Percentiles rank a stretch among this genome's conserved stretches.
phyloP scores from a whole-genome alignment of 37 sponge, comb jelly and placozoan genomes.

The Diacarnus erythraeanus region DNA sequence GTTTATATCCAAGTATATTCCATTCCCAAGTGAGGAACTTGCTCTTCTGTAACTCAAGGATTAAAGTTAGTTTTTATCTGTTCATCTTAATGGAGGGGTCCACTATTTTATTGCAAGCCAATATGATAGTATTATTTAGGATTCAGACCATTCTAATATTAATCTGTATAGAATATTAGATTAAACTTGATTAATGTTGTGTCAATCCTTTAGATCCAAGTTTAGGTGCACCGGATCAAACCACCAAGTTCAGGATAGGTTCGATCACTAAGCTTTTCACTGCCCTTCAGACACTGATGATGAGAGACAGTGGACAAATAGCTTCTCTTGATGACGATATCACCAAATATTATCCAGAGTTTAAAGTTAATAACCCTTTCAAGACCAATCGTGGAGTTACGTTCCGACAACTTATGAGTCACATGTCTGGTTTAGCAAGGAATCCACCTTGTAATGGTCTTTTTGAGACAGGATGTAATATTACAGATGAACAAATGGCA shows the following conservation, averaged over 20 bases:
- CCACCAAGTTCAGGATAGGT: slow-evolving; percentile 75
- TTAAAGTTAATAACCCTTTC: slow-evolving; percentile 62
- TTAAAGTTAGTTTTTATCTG: background rate
- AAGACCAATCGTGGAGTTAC: slow-evolving; percentile 63
- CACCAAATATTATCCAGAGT: slow-evolving; percentile 42
- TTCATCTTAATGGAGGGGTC: too few relatives aligned
- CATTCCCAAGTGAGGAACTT: too few relatives aligned
- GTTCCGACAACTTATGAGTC: slow-evolving; percentile 68
- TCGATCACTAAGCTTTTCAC: slow-evolving; percentile 77
- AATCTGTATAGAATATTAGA: background rate
- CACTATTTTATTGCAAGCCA: too few relatives aligned
- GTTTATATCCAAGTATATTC: too few relatives aligned
- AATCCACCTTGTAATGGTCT: slow-evolving; percentile 55
- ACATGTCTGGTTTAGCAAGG: slow-evolving; percentile 75
- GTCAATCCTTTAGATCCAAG: slow-evolving; percentile 54
- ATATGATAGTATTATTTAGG: too few relatives aligned
- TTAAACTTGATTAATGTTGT: background rate
- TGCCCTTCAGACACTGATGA: slow-evolving; percentile 52
- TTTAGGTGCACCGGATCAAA: slow-evolving; percentile 39
- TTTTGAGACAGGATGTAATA: slow-evolving; percentile 54
- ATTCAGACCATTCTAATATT: background rate
- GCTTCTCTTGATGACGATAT: slow-evolving; percentile 56
- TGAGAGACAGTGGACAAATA: slow-evolving; percentile 46
- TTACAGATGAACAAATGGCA: slow-evolving; percentile 31
- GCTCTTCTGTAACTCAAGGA: background rate